Conservation (phyloP, 2,888 invertebrate genomes). For the Ormia ochracea region DNA sequence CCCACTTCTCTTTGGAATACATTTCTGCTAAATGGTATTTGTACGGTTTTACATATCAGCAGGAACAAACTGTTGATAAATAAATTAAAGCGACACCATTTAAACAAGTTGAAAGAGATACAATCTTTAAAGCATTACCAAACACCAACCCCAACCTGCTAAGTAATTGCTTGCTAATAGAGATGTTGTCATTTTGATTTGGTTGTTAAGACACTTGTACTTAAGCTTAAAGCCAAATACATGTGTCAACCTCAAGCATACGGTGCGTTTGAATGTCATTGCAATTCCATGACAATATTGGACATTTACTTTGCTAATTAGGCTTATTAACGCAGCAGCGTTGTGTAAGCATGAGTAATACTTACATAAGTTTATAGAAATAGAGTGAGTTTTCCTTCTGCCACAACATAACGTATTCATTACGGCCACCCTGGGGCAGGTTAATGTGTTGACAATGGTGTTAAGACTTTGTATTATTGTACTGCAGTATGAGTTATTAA, state of each 20-base stretch:
- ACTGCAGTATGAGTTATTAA: constrained; percentile 10
- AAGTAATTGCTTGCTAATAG: constrained; percentile 2
- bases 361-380: neutral
- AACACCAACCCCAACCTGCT: neutral
- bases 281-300: constrained; percentile 45
- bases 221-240: constrained; percentile 53
- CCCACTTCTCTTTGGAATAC: neutral
- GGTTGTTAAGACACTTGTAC: constrained; percentile 51
- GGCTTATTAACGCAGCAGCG: constrained; percentile 53
- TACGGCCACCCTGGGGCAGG: constrained; percentile 31
- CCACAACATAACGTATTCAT: constrained; percentile 13
- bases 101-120: neutral
- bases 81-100: constrained; percentile 20
- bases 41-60: constrained; percentile 39
- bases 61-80: constrained; percentile 17
- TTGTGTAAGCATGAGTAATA: neutral
- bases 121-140: constrained; percentile 3
- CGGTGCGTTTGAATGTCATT: neutral
- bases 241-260: constrained; percentile 7
- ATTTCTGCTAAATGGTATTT: constrained; percentile 35
- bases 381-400: constrained; percentile 34
- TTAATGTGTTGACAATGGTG: constrained; percentile 55
- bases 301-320: constrained; percentile 60
- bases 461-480: constrained; percentile 47
- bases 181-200: constrained; percentile 29